These are phyloP conservation scores for Calephelis virginiensis DNA, from an alignment of 1,140 invertebrate genomes.

Conservation along the genomic window DNA sequence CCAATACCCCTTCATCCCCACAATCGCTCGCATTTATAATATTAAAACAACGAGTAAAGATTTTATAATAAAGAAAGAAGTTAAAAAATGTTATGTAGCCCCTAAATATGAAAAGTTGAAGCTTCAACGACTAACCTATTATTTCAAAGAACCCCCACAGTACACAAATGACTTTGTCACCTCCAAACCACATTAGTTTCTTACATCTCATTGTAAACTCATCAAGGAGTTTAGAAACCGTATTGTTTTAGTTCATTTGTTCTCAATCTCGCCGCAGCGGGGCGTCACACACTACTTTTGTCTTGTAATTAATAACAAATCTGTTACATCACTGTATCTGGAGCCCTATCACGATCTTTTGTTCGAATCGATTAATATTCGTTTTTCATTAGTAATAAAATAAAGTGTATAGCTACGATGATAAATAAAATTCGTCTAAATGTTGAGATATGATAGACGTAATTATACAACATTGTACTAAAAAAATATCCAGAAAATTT, in stretches of 20 bases:
- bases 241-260: slow-evolving; percentile 53
- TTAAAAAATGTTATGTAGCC: too few relatives aligned
- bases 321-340: slow-evolving; percentile 32
- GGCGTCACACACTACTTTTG: slow-evolving; percentile 54
- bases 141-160: background rate
- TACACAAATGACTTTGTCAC: slow-evolving; percentile 8
- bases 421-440: too few relatives aligned
- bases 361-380: slow-evolving; percentile 20
- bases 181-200: slow-evolving; percentile 2
- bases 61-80: too few relatives aligned
- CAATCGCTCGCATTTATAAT: too few relatives aligned
- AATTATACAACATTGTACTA: too few relatives aligned
- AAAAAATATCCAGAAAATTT: too few relatives aligned
- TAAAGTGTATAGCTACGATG: background rate
- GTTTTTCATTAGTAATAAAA: background rate
- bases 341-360: background rate
- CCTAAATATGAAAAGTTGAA: too few relatives aligned
- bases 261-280: slow-evolving; percentile 39
- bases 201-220: slow-evolving; percentile 10
- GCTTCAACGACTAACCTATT: background rate
- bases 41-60: too few relatives aligned
- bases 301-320: slow-evolving; percentile 65
- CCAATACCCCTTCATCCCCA: too few relatives aligned
- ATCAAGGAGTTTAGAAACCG: slow-evolving; percentile 15
- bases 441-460: too few relatives aligned